Evolutionary conservation across 2,888 invertebrate genomes (phyloP).

Genomic region (Deilephila elpenor): DNA sequence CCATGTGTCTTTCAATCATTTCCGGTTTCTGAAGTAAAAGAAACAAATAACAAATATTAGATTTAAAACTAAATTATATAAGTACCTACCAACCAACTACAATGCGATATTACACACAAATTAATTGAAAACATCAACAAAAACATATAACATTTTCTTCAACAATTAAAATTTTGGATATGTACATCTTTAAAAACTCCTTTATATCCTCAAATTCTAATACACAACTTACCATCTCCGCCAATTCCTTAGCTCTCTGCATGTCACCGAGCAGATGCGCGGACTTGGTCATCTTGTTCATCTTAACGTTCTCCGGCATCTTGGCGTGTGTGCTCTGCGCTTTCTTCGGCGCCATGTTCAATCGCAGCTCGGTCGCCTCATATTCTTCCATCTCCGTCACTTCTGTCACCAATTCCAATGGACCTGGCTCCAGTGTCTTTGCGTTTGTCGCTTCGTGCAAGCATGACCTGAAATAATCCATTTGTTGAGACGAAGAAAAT

Average conservation of each 20-base stretch:
- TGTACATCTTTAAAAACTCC: background rate
- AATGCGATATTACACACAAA: too few relatives aligned
- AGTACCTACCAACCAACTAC: too few relatives aligned
- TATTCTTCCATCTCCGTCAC: conserved; percentile 46
- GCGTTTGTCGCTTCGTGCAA: conserved; percentile 42
- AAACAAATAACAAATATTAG: too few relatives aligned
- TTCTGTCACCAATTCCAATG: conserved; percentile 45
- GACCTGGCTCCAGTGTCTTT: conserved; percentile 35
- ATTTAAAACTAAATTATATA: too few relatives aligned
- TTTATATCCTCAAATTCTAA: background rate
- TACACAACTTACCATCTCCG: conserved; percentile 59
- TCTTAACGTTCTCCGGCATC: conserved; percentile 52
- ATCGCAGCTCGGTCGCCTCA: conserved; percentile 49
- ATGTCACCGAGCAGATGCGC: conserved; percentile 69
- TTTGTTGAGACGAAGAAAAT: background rate
- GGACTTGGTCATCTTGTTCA: conserved; percentile 72
- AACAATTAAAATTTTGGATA: too few relatives aligned
- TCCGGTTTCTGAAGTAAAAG: conserved; percentile 62
- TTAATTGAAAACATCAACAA: too few relatives aligned
- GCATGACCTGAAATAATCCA: conserved; percentile 48
- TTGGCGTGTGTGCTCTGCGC: conserved; percentile 72
- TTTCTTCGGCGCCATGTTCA: conserved; percentile 65
- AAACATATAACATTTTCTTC: too few relatives aligned
- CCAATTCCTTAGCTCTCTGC: conserved; percentile 46
- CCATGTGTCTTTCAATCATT: conserved; percentile 76